Evolutionary conservation across 1,140 invertebrate genomes (phyloP).

Genomic region (Nephila pilipes): DNA sequence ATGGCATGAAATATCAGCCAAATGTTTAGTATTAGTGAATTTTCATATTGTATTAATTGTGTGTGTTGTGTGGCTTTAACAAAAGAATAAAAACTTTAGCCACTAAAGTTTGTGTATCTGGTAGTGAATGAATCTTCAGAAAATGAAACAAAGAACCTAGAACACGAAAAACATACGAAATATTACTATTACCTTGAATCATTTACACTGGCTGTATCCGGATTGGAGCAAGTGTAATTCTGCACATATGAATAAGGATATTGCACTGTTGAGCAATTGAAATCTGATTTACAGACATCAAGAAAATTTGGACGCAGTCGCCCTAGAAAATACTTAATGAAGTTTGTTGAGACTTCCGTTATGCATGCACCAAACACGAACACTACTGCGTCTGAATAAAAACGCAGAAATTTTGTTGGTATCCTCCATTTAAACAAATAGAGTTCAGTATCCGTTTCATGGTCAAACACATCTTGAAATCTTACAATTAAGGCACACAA

Average conservation of each 20-base stretch:
- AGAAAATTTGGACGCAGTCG: slow-evolving; percentile 95
- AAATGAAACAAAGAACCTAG: background rate
- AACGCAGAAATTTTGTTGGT: background rate
- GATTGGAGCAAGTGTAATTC: slow-evolving; percentile 29
- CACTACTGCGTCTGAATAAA: slow-evolving; percentile 79
- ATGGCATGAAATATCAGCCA: too few relatives aligned
- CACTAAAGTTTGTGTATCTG: too few relatives aligned
- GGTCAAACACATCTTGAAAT: background rate
- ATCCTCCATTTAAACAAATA: background rate
- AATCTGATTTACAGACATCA: slow-evolving; percentile 84
- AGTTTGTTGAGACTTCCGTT: slow-evolving; percentile 91
- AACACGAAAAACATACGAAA: background rate
- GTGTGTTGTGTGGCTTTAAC: too few relatives aligned
- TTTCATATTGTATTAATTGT: too few relatives aligned
- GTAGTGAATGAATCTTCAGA: too few relatives aligned
- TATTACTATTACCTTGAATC: background rate
- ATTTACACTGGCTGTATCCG: background rate
- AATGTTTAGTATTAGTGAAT: too few relatives aligned
- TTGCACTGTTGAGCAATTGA: slow-evolving; percentile 6
- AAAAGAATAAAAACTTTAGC: too few relatives aligned
- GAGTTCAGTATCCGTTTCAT: background rate
- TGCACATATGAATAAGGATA: slow-evolving; percentile 79
- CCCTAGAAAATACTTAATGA: slow-evolving; percentile 95
- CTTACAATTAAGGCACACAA: background rate
- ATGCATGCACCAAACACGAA: slow-evolving; percentile 92